These are phyloP conservation scores for Setipinna tenuifilis DNA, from an alignment of 2,797 vertebrate species.

Conservation along the genomic window DNA sequence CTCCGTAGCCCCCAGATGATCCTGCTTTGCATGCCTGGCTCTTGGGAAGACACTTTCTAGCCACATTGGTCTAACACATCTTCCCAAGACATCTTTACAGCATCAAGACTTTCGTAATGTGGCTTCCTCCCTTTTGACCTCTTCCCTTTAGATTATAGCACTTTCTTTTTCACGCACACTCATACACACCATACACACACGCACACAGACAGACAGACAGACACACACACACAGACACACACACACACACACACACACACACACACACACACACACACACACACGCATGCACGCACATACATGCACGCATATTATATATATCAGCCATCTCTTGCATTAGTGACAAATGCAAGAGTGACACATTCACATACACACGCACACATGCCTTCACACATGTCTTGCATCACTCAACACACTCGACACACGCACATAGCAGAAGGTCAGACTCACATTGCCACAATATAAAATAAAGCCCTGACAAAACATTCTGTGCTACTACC, in stretches of 20 bases:
- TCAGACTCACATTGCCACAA: too few relatives aligned
- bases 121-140: background rate
- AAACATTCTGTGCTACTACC: too few relatives aligned
- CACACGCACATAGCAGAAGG: too few relatives aligned
- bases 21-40: too few relatives aligned
- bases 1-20: too few relatives aligned
- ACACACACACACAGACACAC: background rate
- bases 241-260: constrained; percentile 12
- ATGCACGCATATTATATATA: background rate
- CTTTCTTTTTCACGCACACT: background rate
- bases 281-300: background rate
- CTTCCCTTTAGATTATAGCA: background rate
- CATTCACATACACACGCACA: background rate
- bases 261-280: background rate
- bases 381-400: background rate
- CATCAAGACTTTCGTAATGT: background rate
- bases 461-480: too few relatives aligned
- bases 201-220: background rate
- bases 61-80: background rate
- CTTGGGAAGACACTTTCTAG: background rate
- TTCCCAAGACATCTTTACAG: background rate
- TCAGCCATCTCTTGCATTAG: too few relatives aligned
- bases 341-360: background rate
- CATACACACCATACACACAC: background rate
- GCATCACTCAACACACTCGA: background rate